Conservation (phyloP, 2,113 vertebrate genomes). For the Lontra canadensis region DNA sequence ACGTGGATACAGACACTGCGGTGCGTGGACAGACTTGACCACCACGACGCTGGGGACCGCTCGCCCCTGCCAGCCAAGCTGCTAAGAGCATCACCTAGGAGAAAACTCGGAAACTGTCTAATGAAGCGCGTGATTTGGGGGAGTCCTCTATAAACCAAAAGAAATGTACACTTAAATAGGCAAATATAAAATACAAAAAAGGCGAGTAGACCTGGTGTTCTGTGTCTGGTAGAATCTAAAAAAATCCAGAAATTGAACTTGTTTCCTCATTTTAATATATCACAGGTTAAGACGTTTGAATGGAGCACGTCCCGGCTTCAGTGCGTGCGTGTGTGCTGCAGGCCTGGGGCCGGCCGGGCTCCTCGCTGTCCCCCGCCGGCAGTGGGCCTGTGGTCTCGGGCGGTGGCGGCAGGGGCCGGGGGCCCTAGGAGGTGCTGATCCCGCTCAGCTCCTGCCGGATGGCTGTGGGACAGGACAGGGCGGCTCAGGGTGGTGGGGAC, state of each 20-base stretch:
- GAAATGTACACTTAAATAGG: conserved; percentile 91
- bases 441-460: conserved; percentile 98
- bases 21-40: conserved; percentile 85
- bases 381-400: not conserved
- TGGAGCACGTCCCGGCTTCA: conserved; percentile 83
- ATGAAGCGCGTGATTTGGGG: conserved; percentile 85
- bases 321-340: conserved; percentile 78
- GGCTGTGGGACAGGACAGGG: conserved; percentile 85
- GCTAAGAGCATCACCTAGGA: conserved; percentile 83
- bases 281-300: conserved; percentile 88
- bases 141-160: conserved; percentile 86
- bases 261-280: conserved; percentile 72
- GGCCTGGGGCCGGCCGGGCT: conserved; percentile 63
- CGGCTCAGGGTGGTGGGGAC: not conserved
- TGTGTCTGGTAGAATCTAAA: conserved; percentile 92
- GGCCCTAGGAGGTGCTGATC: conserved; percentile 94
- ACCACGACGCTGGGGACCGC: not conserved
- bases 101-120: conserved; percentile 86
- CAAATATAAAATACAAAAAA: conserved; percentile 96
- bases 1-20: conserved; percentile 90
- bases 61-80: conserved; percentile 84
- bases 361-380: not conserved
- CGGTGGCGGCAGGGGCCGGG: not conserved
- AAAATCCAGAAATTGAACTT: conserved; percentile 93
- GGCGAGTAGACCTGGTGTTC: conserved; percentile 91